A percentile compares a stretch with the other conserved stretches of the same genome.
Evolutionary conservation across 2,797 vertebrate species (phyloP).

Genomic region (Eulemur albifrons): DNA sequence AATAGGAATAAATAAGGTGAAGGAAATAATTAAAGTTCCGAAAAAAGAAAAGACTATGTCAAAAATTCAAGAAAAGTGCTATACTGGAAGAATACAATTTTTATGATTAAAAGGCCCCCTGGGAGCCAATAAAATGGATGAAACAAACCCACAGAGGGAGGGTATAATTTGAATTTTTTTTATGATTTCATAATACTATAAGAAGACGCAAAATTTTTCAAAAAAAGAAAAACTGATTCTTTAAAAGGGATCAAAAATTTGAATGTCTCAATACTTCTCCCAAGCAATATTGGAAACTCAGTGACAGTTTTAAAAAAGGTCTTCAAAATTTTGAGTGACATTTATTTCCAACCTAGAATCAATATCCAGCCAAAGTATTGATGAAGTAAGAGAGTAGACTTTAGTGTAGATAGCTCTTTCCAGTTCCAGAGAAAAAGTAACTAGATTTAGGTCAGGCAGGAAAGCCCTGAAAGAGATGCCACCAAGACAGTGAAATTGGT

Average conservation of each 20-base stretch:
- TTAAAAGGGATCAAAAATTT: background rate
- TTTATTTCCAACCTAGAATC: background rate
- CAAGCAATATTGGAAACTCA: background rate
- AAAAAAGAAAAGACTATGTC: background rate
- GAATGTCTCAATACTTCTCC: background rate
- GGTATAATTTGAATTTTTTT: background rate
- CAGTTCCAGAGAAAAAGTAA: background rate
- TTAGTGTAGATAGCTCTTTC: background rate
- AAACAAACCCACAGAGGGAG: background rate
- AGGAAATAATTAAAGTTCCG: background rate
- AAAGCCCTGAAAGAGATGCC: background rate
- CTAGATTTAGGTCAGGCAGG: background rate
- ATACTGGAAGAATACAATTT: background rate
- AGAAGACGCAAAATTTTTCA: background rate
- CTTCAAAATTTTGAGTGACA: background rate
- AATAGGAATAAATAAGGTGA: background rate
- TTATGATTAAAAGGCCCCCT: background rate
- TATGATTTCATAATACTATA: background rate
- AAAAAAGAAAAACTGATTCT: background rate
- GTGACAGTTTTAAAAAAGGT: background rate
- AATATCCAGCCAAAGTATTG: background rate
- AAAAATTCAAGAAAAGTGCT: background rate
- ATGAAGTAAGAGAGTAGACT: background rate
- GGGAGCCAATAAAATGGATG: background rate
- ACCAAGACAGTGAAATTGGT: background rate